A percentile compares a stretch with the other conserved stretches of the same genome.
Evolutionary conservation across 2,888 invertebrate genomes (phyloP).

Genomic region (Ectropis crepuscularia): DNA sequence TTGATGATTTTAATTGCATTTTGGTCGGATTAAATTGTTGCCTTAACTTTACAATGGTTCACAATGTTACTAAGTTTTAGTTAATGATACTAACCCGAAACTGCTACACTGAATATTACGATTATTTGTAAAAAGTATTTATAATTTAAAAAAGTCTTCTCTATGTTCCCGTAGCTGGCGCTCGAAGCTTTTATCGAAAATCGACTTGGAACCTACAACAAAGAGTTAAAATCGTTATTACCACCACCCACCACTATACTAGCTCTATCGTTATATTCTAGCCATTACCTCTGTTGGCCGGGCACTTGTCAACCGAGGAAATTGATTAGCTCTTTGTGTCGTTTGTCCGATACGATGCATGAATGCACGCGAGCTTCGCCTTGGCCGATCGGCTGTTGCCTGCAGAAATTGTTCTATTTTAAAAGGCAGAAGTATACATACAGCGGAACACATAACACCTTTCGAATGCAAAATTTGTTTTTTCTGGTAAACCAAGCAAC

Average conservation of each 20-base stretch:
- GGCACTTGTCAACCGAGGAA: conserved; percentile 40
- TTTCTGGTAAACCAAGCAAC: too few species aligned
- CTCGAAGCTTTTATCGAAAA: background rate
- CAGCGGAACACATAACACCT: too few species aligned
- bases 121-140: too few species aligned
- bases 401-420: conserved; percentile 4
- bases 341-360: conserved; percentile 37
- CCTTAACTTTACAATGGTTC: background rate
- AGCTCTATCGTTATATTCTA: conserved; percentile 6
- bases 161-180: too few species aligned
- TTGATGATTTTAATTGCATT: background rate
- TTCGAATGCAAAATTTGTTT: too few species aligned
- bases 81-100: too few species aligned
- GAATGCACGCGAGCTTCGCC: conserved; percentile 39
- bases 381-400: background rate
- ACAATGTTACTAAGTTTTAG: too few species aligned
- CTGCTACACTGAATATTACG: too few species aligned
- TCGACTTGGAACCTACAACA: background rate
- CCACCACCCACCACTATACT: conserved; percentile 2
- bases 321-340: conserved; percentile 49
- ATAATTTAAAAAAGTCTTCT: too few species aligned
- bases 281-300: background rate
- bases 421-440: background rate
- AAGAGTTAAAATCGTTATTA: background rate
- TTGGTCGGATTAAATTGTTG: background rate